Evolutionary conservation across 2,888 invertebrate genomes (phyloP), one percentile per base, ranked within the genome.

Genomic region (Agrochola circellaris): DNA sequence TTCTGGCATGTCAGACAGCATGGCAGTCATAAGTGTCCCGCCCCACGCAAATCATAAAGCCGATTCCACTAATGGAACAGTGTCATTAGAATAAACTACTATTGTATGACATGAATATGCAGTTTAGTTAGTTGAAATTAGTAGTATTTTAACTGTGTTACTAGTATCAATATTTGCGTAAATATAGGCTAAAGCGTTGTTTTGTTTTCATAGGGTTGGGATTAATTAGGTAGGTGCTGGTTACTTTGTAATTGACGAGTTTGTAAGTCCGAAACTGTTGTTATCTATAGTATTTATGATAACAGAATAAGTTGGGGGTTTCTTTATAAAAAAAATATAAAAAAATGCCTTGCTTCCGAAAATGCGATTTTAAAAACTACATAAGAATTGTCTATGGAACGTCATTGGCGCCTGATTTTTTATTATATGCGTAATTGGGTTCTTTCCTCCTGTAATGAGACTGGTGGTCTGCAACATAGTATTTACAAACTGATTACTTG

Each of bases 31-130:
- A 83, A 74, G 58, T 73, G 72, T 65, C 54, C 76, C 71, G 51
- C 71, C 81, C 76, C 83, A 84, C 83, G 74, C 85, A 78, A 84
- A 78, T 83, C 72, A 69, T 84, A 84, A 81, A 84, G 38, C 62
- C 68, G 56, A 81, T 74, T 77, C 77, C 23, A 62, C 69, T 75
- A 81, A 84, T 81, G 74, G 48, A 77, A 73, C 64, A 71, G 30
- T 64, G 20, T 73, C 68, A 69, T 76, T 76, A 70, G 26, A 76
- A 20, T 72, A 26, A 69, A 69, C 72, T 65, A 42, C 9, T 42
- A 42, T 71, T 42, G 62, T 56, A 70, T 69, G 80, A 62, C 8
- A 80, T 54, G 67, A 75, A 75, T 58, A 66, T 66, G 72, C 71
- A 62, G 54, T 61, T 71, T 34, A 56, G 38, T 54, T 17, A 15